Percentiles rank a stretch among this genome's conserved stretches.
These are phyloP conservation scores for Coryphaenoides rupestris DNA, from an alignment of 2,113 vertebrate species.

Conservation along the genomic window DNA sequence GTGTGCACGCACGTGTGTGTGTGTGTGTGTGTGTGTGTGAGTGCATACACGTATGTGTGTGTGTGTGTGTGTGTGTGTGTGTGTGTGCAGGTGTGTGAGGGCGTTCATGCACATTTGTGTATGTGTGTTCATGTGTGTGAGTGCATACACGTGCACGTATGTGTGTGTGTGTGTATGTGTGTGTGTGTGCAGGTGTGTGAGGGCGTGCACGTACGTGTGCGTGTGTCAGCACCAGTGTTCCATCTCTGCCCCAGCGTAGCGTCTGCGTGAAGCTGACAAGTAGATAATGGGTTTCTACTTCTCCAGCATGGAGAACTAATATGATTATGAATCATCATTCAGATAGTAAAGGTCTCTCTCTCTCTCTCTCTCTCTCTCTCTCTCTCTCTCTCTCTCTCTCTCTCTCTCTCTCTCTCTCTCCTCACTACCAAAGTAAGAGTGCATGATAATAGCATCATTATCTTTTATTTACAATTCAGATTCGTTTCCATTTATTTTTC, in stretches of 20 bases:
- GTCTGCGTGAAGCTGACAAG: conserved; percentile 84
- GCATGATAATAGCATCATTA: conserved; percentile 94
- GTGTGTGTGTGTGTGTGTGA: conserved; percentile 48
- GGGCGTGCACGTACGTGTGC: conserved; percentile 71
- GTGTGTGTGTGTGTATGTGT: conserved; percentile 3
- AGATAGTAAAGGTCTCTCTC: conserved; percentile 88
- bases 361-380: conserved; percentile 45
- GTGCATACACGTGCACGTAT: not conserved
- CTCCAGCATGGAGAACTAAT: conserved; percentile 89
- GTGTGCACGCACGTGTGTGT: conserved; percentile 71
- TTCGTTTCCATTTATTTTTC: conserved; percentile 50
- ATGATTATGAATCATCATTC: conserved; percentile 98
- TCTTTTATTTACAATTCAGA: conserved; percentile 91
- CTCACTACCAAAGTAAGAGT: conserved; percentile 41
- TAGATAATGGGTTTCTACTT: conserved; percentile 96
- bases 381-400: too few species aligned
- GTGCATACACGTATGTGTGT: not conserved
- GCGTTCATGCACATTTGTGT: conserved; percentile 71
- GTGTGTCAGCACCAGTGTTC: conserved; percentile 78
- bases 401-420: conserved; percentile 69
- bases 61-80: conserved; percentile 3
- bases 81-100: too few species aligned
- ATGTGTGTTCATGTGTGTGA: conserved; percentile 47
- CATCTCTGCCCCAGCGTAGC: conserved; percentile 69
- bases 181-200: conserved; percentile 70